A percentile compares a stretch with the other conserved stretches of the same genome.
phyloP scores from a whole-genome alignment of 1,140 invertebrate species.

The Achatina immaculata region DNA sequence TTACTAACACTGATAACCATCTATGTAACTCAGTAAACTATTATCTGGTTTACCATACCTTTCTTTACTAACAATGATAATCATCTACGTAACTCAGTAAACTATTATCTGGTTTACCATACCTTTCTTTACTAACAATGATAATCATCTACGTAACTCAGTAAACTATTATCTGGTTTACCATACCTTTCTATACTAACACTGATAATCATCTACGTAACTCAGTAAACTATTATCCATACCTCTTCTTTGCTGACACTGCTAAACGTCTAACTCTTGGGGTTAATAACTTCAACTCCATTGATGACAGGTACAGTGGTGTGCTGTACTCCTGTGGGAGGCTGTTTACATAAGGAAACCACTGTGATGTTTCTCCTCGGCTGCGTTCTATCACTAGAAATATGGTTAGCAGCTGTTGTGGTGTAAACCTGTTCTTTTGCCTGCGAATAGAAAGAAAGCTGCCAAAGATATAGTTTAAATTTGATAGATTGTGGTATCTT shows the following conservation, averaged over 20 bases:
- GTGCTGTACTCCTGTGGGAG: conserved; percentile 75
- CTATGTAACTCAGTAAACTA: too few species aligned
- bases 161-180: too few species aligned
- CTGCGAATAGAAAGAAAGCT: conserved; percentile 42
- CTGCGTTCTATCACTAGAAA: conserved; percentile 75
- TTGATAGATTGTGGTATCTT: background rate
- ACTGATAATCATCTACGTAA: background rate
- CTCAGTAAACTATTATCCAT: conserved; percentile 35
- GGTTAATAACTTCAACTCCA: conserved; percentile 67
- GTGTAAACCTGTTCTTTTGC: conserved; percentile 41
- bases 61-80: too few species aligned
- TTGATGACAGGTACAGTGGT: conserved; percentile 56
- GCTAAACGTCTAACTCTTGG: conserved; percentile 67
- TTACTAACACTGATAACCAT: too few species aligned
- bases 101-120: too few species aligned
- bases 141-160: background rate
- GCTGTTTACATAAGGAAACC: conserved; percentile 75
- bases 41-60: too few species aligned
- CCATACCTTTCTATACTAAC: too few species aligned
- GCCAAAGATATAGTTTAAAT: background rate
- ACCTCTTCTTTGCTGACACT: conserved; percentile 61
- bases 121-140: background rate
- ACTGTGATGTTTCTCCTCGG: conserved; percentile 58
- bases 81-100: too few species aligned
- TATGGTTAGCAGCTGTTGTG: conserved; percentile 71